Evolutionary conservation across 2,797 vertebrate species (phyloP).

Genomic region (Pangasius larnaudii): DNA sequence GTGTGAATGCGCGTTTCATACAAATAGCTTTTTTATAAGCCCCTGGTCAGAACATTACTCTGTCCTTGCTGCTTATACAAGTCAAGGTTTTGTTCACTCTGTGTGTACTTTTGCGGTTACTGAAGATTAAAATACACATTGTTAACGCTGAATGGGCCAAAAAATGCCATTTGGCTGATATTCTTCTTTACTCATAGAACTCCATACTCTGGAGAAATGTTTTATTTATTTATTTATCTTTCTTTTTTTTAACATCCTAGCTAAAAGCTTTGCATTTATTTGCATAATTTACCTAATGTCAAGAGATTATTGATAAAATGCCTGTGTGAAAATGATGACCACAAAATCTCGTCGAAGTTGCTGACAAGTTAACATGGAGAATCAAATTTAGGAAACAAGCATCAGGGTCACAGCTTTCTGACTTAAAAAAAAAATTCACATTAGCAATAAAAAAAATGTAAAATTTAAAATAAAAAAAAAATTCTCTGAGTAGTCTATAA

Average conservation of each 20-base stretch:
- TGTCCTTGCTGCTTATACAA: slow-evolving; percentile 25
- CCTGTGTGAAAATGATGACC: slow-evolving; percentile 23
- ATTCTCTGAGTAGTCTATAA: background rate
- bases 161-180: slow-evolving; percentile 17
- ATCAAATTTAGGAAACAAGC: background rate
- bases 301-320: slow-evolving; percentile 34
- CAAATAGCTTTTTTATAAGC: slow-evolving; percentile 24
- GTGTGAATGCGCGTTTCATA: slow-evolving; percentile 52
- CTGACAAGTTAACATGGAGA: background rate
- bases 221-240: slow-evolving; percentile 34
- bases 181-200: slow-evolving; percentile 13
- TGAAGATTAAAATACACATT: slow-evolving; percentile 30
- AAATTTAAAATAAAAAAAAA: no score
- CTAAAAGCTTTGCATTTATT: slow-evolving; percentile 55
- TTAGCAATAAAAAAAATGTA: background rate
- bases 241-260: background rate
- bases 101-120: slow-evolving; percentile 18
- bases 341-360: background rate
- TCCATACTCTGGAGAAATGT: slow-evolving; percentile 10
- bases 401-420: background rate
- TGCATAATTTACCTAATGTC: slow-evolving; percentile 64
- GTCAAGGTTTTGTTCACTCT: slow-evolving; percentile 18
- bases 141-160: slow-evolving; percentile 20
- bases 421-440: background rate
- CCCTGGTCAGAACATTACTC: slow-evolving; percentile 32